Base-by-base conservation (phyloP, 1,140 invertebrate genomes). In the Mactra quadrangularis region DNA sequence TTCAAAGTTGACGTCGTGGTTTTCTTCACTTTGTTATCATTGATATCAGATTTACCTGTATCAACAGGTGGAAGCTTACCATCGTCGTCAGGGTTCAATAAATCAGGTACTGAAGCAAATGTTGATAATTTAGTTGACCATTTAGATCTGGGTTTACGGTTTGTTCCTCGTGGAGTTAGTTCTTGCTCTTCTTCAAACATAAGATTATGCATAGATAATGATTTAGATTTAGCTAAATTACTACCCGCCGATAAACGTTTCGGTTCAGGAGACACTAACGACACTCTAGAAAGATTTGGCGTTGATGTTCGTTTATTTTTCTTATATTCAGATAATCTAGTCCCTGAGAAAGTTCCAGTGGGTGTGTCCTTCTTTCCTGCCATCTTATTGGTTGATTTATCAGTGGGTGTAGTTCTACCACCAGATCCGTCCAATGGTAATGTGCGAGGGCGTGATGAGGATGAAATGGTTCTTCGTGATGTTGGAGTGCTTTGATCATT, bases 51-150 rank as follows among this genome's bases (percentile, higher is more conserved):
- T 47, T 76, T 60, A 50, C 59, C 62, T 31, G 17, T 29, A 41
- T 76, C 74, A 19, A 35, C 38, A n/a, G 59, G 1, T n/a, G 71
- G 27, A 22, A 74, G 22, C 50, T 76, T 76, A 41, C 59, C 59
- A 62, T 62, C 74, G 62, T 76, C 72, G 38, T 78, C 76, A 19
- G 52, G 50, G n/a, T 78, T 47, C 22, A 78, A 47, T 29, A 78
- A 57, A 55, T 78, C 41, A 35, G 76, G 76, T 3, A 78, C 76
- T 25, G 76, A 78, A 17, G 59, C 62, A 57, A 78, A 78, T 60
- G 57, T 47, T 2, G 74, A 25, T 33, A 55, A 35, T 25, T 55
- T 66, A 13, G 76, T 64, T 2, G 35, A 50, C 76, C 76, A 78
- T 33, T 78, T 78, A 27, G 76, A 78, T 7, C 76, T 41, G 19